Evolutionary conservation across 1,140 invertebrate genomes (phyloP), one percentile per base, ranked within the genome.

Genomic region (Globodera rostochiensis): DNA sequence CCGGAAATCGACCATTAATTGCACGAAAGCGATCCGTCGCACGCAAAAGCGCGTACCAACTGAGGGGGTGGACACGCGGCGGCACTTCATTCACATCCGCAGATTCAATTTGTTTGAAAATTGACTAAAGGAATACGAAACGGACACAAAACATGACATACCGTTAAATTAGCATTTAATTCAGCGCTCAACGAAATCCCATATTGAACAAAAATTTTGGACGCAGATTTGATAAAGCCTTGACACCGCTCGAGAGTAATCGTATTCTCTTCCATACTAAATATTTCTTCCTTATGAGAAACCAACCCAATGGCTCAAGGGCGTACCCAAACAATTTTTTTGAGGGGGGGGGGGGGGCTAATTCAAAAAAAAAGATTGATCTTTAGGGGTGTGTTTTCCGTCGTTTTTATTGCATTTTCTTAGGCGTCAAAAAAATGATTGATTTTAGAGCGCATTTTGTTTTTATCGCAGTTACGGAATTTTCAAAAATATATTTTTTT

Each of bases 1-100:
- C 97, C 19, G 97, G 96, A 91, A 94, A 95, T 46, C 94, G 92
- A 87, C 95, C 95, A 88, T 95, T 96, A 88, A 97, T 94, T 13
- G 93, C 92, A 83, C 94, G 93, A 90, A 98, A 98, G 85, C 93
- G 93, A 87, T 98, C 95, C n/a, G 95, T 92, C 25, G 95, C 95
- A 87, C 96, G 92, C 5, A 98, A 90, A 71, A 98, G 92, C 8
- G 98, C 93, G 90, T 98, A 97, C 89, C 95, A 96, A 57, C 96
- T 93, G 13, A 86, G 73, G 9, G 86, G 79, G 49, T 86, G 60
- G 83, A 73, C 70, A 60, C 45, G 21, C 19, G 74, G 70, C 3
- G 79, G 79, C 57, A 25, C 21, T 36, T 80, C 13, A 11, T 80
- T 46, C n/a, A 80, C 25, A 69, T 82, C 46, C 8, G 81, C 71